Evolutionary conservation across 2,113 vertebrate genomes (phyloP).

Genomic region (Phyllostomus hastatus): DNA sequence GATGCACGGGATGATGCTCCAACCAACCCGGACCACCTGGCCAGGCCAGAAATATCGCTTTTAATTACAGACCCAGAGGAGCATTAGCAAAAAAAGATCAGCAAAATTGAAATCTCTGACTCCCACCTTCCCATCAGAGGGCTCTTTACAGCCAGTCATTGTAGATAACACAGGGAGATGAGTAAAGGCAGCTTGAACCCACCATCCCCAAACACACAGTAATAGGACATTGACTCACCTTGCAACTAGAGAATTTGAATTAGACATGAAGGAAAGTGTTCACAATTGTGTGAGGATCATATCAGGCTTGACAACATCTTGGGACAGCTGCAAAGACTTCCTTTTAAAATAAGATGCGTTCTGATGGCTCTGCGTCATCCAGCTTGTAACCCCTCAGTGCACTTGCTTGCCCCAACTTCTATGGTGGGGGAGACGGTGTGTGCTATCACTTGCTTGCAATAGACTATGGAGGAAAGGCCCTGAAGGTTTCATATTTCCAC

Average conservation of each 20-base stretch:
- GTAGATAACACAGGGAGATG: background rate
- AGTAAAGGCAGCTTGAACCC: background rate
- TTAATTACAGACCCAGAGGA: background rate
- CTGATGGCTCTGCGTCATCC: background rate
- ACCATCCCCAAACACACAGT: background rate
- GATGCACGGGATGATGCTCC: too few relatives aligned
- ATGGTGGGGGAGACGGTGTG: background rate
- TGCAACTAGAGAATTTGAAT: background rate
- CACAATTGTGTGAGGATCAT: background rate
- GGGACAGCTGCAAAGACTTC: background rate
- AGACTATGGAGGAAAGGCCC: background rate
- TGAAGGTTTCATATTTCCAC: background rate
- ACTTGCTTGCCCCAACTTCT: background rate
- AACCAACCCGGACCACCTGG: too few relatives aligned
- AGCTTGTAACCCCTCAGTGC: background rate
- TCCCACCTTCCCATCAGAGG: background rate
- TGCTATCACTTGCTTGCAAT: background rate
- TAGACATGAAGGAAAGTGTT: background rate
- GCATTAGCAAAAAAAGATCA: background rate
- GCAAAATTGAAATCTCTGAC: background rate
- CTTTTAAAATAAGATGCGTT: background rate
- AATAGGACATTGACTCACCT: background rate
- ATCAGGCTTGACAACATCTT: background rate
- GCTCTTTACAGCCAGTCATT: background rate
- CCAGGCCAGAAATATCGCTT: background rate